phyloP scores from a whole-genome alignment of 2,888 invertebrate genomes.

The Ptilodon capucinus region DNA sequence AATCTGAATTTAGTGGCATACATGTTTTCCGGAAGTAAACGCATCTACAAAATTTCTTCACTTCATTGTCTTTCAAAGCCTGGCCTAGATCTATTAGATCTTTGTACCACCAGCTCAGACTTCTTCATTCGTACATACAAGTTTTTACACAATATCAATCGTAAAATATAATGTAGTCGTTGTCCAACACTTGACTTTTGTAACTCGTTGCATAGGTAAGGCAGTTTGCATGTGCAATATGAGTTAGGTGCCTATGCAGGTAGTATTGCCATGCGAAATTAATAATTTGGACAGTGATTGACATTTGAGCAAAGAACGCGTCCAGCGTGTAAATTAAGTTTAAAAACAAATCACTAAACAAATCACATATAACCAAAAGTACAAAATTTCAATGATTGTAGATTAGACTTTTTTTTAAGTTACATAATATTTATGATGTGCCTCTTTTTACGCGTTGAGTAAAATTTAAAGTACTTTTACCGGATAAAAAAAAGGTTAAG shows the following conservation, averaged over 20 bases:
- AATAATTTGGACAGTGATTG: neutral
- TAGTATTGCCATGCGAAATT: neutral
- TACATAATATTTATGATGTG: too few species aligned
- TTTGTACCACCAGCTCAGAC: conserved; percentile 1
- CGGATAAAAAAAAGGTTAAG: too few species aligned
- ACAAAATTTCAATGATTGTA: too few species aligned
- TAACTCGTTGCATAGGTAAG: conserved; percentile 17
- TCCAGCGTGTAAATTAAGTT: too few species aligned
- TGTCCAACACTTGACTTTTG: conserved; percentile 42
- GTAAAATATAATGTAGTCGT: conserved; percentile 40
- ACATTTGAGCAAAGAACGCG: too few species aligned
- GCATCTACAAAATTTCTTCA: too few species aligned
- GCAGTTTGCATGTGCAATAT: conserved; percentile 15
- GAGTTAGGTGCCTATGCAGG: conserved; percentile 3
- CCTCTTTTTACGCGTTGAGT: too few species aligned
- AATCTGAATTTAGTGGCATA: neutral
- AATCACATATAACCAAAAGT: too few species aligned
- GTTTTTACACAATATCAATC: conserved; percentile 41
- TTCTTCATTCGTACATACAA: conserved; percentile 16
- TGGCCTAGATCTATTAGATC: neutral
- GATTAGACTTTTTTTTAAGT: too few species aligned
- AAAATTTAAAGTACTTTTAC: too few species aligned
- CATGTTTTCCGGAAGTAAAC: neutral
- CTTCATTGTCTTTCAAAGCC: neutral
- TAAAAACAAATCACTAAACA: too few species aligned